Conservation (phyloP, 2,113 vertebrate species). For the Passer montanus region DNA sequence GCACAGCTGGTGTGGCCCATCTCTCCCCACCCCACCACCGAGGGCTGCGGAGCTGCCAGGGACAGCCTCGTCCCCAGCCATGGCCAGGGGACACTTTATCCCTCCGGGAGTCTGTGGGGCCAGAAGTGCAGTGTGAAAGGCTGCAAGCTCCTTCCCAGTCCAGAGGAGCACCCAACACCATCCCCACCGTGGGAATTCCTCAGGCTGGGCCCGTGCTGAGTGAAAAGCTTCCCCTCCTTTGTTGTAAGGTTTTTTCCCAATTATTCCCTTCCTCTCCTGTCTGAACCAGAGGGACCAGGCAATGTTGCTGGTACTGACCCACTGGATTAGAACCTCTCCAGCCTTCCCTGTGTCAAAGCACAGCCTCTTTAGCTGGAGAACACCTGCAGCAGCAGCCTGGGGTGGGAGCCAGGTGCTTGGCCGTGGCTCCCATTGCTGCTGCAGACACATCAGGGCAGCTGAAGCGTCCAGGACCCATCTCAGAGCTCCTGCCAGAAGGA, state of each 20-base stretch:
- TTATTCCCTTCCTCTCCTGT: neutral
- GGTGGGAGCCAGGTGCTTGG: neutral
- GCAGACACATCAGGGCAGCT: neutral
- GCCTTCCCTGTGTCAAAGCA: neutral
- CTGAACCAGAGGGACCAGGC: neutral
- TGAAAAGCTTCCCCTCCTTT: neutral
- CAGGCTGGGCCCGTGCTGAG: neutral
- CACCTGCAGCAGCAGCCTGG: neutral
- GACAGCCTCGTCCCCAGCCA: fast-evolving
- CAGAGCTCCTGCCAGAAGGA: neutral
- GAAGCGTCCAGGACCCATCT: neutral
- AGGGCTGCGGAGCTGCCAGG: neutral
- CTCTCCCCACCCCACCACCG: fast-evolving
- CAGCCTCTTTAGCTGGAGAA: neutral
- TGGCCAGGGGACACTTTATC: neutral
- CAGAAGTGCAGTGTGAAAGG: neutral
- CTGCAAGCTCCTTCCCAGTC: neutral
- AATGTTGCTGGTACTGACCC: too few relatives aligned
- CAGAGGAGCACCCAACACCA: neutral
- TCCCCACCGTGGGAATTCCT: neutral
- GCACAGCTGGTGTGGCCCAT: neutral
- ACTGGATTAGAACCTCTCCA: neutral
- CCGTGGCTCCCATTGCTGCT: neutral
- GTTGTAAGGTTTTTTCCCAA: neutral
- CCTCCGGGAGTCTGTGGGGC: neutral